phyloP scores from a whole-genome alignment of 92 coral and sea anemone genomes.

The Siderastrea radians region DNA sequence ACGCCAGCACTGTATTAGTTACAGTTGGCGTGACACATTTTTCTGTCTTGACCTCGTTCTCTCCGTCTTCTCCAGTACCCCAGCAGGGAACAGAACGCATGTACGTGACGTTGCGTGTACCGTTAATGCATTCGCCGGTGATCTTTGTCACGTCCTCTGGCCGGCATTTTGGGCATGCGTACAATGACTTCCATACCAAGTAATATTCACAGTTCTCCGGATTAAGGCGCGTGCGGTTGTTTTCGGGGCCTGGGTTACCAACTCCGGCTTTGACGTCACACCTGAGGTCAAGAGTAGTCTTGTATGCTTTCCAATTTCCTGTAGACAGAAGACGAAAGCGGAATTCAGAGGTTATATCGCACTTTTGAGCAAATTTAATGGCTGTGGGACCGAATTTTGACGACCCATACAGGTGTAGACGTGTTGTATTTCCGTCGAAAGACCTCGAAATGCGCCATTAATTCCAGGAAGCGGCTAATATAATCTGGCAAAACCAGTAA shows the following conservation, averaged over 20 bases:
- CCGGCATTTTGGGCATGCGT: conserved; percentile 89
- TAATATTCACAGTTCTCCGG: conserved; percentile 41
- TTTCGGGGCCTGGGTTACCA: conserved; percentile 87
- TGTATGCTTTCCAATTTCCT: conserved; percentile 5
- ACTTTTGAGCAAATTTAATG: no score
- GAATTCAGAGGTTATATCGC: no score
- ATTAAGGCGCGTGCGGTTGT: conserved; percentile 54
- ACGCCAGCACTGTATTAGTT: neutral
- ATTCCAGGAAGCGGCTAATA: no score
- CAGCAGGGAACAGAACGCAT: conserved; percentile 71
- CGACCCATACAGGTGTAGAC: no score
- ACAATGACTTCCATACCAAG: conserved; percentile 86
- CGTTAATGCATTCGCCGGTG: conserved; percentile 70
- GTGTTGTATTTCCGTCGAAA: no score
- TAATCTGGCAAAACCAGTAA: no score
- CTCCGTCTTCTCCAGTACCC: conserved; percentile 60
- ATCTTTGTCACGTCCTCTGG: conserved; percentile 65
- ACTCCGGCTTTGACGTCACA: conserved; percentile 85
- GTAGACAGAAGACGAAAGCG: neutral
- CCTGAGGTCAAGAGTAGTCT: conserved; percentile 68
- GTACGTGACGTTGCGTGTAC: conserved; percentile 66
- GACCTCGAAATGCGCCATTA: no score
- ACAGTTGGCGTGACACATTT: conserved; percentile 24
- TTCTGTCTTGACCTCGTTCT: neutral
- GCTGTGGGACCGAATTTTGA: no score